Evolutionary conservation across 2,797 vertebrate genomes (phyloP).

Genomic region (Bucorvus abyssinicus): DNA sequence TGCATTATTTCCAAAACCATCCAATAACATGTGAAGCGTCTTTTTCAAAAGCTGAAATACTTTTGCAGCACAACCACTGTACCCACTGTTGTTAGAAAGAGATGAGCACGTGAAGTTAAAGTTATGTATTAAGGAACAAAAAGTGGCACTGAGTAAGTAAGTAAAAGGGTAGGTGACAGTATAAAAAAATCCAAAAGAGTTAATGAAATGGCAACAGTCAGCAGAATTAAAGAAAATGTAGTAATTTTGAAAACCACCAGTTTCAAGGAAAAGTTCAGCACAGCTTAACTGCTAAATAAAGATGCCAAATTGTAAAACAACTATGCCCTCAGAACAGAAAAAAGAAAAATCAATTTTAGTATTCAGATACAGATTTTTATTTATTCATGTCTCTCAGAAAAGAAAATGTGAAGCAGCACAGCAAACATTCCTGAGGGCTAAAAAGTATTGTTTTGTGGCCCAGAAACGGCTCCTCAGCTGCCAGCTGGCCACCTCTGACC

Average conservation of each 20-base stretch:
- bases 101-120: background rate
- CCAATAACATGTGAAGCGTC: background rate
- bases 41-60: background rate
- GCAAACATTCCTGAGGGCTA: background rate
- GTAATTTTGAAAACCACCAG: slow-evolving; percentile 12
- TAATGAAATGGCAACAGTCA: background rate
- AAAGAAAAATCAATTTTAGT: background rate
- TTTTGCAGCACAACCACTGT: background rate
- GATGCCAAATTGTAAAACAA: background rate
- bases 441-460: background rate
- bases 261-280: background rate
- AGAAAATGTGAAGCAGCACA: background rate
- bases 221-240: background rate
- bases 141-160: background rate
- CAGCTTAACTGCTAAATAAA: background rate
- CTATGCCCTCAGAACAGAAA: background rate
- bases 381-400: background rate
- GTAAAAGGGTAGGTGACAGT: background rate
- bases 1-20: background rate
- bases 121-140: background rate
- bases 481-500: slow-evolving; percentile 23
- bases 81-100: background rate
- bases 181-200: background rate
- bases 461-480: slow-evolving; percentile 14
- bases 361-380: background rate